Evolutionary conservation across 1,140 invertebrate species (phyloP).

Genomic region (Aphaenogaster floridana): DNA sequence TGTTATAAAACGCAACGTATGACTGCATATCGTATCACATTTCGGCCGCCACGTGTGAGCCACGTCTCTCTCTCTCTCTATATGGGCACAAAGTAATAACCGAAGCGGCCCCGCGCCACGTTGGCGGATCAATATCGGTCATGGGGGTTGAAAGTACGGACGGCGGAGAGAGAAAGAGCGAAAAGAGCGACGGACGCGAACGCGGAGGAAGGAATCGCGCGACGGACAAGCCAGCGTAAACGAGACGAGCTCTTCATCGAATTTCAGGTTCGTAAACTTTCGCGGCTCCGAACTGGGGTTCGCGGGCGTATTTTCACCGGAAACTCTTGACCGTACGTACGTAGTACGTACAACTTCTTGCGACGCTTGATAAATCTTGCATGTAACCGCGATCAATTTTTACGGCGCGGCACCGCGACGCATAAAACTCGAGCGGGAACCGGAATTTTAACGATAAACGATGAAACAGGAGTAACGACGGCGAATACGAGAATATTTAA

Average conservation of each 20-base stretch:
- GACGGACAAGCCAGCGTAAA: conserved; percentile 68
- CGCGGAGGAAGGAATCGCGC: conserved; percentile 34
- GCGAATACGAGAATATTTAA: conserved; percentile 36
- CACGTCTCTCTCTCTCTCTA: conserved; percentile 18
- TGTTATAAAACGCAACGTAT: not conserved
- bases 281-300: conserved; percentile 18
- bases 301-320: conserved; percentile 16
- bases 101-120: conserved; percentile 70
- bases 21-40: conserved; percentile 3
- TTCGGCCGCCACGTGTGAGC: conserved; percentile 61
- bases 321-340: conserved; percentile 46
- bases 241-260: conserved; percentile 62
- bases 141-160: conserved; percentile 75
- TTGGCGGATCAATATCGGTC: conserved; percentile 83
- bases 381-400: conserved; percentile 66
- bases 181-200: conserved; percentile 34
- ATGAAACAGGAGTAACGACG: conserved; percentile 40
- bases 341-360: conserved; percentile 48
- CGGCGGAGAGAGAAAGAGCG: conserved; percentile 1
- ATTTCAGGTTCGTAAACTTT: conserved; percentile 54
- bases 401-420: conserved; percentile 9
- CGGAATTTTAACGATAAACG: conserved; percentile 56
- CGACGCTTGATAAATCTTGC: conserved; percentile 66
- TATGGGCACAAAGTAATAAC: conserved; percentile 80
- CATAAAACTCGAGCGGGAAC: conserved; percentile 54